These are phyloP conservation scores for Drosophila yooni DNA, from an alignment of 2,888 invertebrate genomes.

Conservation along the genomic window DNA sequence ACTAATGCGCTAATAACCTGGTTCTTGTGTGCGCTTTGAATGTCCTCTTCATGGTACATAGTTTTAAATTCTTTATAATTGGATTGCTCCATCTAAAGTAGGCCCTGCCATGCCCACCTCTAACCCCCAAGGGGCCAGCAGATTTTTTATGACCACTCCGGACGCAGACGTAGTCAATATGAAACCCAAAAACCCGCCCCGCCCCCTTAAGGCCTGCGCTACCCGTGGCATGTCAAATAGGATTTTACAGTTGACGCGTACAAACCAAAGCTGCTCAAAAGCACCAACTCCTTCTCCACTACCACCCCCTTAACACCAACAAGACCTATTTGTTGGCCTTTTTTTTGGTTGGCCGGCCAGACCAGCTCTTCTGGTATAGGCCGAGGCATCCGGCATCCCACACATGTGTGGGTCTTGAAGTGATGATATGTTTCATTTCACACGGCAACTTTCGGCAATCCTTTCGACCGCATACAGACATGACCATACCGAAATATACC, in stretches of 20 bases:
- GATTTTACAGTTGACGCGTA: slow-evolving; percentile 80
- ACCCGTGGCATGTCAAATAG: slow-evolving; percentile 72
- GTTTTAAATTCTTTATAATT: slow-evolving; percentile 80
- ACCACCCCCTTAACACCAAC: slow-evolving; percentile 4
- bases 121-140: slow-evolving; percentile 27
- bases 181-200: slow-evolving; percentile 13
- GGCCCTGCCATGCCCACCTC: slow-evolving; percentile 22
- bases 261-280: slow-evolving; percentile 65
- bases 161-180: slow-evolving; percentile 46
- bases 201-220: slow-evolving; percentile 4
- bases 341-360: slow-evolving; percentile 40
- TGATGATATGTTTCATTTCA: slow-evolving; percentile 82
- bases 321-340: slow-evolving; percentile 25
- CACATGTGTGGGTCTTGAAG: slow-evolving; percentile 64
- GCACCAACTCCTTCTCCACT: slow-evolving; percentile 9
- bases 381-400: slow-evolving; percentile 46
- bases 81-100: slow-evolving; percentile 71
- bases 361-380: slow-evolving; percentile 51
- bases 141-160: slow-evolving; percentile 72
- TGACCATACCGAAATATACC: slow-evolving; percentile 32
- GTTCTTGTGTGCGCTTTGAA: slow-evolving; percentile 71
- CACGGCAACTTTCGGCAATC: slow-evolving; percentile 73
- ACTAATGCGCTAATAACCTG: slow-evolving; percentile 75
- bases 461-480: slow-evolving; percentile 76
- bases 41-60: slow-evolving; percentile 79